phyloP scores from a whole-genome alignment of 2,797 vertebrate genomes.

The Crenuchus spilurus region DNA sequence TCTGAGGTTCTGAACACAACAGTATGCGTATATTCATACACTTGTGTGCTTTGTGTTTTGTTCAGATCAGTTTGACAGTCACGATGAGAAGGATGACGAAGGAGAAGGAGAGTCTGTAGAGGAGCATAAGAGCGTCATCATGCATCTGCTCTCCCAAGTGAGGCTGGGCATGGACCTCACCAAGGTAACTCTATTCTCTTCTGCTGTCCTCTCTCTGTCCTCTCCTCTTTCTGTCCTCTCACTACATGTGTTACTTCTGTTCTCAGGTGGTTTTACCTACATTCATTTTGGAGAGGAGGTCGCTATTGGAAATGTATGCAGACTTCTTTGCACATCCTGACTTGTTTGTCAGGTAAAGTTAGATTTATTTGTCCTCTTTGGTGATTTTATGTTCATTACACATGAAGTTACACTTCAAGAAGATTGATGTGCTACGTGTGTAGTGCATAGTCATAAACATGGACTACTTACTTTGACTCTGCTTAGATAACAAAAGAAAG shows the following conservation, averaged over 20 bases:
- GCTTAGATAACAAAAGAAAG: too few relatives aligned
- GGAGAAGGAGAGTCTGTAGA: slow-evolving; percentile 95
- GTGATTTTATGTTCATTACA: background rate
- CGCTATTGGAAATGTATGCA: slow-evolving; percentile 98
- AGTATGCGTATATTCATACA: too few relatives aligned
- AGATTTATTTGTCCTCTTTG: background rate
- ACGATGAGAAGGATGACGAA: slow-evolving; percentile 93
- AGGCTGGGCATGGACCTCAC: slow-evolving; percentile 98
- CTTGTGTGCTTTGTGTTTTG: slow-evolving; percentile 27
- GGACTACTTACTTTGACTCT: too few relatives aligned
- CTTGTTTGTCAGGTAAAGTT: slow-evolving; percentile 99
- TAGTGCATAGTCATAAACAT: too few relatives aligned
- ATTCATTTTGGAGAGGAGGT: slow-evolving; percentile 96
- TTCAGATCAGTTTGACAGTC: slow-evolving; percentile 91
- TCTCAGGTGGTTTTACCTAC: slow-evolving; percentile 95
- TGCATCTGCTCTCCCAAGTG: slow-evolving; percentile 97
- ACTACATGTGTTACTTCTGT: background rate
- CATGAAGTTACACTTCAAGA: too few relatives aligned
- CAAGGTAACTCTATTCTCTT: slow-evolving; percentile 81
- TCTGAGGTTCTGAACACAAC: too few relatives aligned
- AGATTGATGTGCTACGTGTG: too few relatives aligned
- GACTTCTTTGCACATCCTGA: slow-evolving; percentile 99
- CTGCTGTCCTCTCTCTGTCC: slow-evolving; percentile 2
- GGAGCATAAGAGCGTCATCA: slow-evolving; percentile 98
- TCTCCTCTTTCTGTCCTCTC: slow-evolving; percentile 16